phyloP scores from a whole-genome alignment of 2,113 vertebrate species.

The Corythornis cristatus region DNA sequence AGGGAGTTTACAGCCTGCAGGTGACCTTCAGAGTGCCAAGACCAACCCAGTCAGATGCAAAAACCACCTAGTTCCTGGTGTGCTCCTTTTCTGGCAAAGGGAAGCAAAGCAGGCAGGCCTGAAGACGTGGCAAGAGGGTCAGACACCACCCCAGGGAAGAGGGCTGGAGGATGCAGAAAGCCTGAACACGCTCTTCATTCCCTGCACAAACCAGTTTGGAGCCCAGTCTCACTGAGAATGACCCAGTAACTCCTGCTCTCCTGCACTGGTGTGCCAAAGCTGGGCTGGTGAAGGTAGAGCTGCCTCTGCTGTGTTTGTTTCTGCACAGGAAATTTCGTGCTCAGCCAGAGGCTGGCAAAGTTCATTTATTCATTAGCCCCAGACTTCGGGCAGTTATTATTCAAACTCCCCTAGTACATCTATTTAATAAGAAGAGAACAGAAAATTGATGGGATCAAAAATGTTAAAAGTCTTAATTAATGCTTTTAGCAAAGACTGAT shows the following conservation, averaged over 20 bases:
- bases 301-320: constrained; percentile 13
- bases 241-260: not conserved
- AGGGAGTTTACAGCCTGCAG: not conserved
- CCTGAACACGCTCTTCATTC: not conserved
- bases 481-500: constrained; percentile 63
- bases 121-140: not conserved
- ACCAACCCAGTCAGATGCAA: not conserved
- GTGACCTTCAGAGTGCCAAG: not conserved
- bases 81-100: not conserved
- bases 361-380: constrained; percentile 64
- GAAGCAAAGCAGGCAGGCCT: not conserved
- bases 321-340: constrained; percentile 44
- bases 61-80: not conserved
- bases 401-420: constrained; percentile 23
- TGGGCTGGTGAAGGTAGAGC: not conserved
- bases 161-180: not conserved
- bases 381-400: constrained; percentile 10
- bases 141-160: not conserved
- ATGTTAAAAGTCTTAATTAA: constrained; percentile 67
- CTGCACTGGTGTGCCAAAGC: constrained; percentile 11
- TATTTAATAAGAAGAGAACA: constrained; percentile 50
- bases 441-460: constrained; percentile 71
- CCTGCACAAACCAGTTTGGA: not conserved
- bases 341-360: constrained; percentile 55
- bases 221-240: not conserved